Conservation (phyloP, 30 jellyfish, hydroid and myxozoan species). For the Cassiopea andromeda region DNA sequence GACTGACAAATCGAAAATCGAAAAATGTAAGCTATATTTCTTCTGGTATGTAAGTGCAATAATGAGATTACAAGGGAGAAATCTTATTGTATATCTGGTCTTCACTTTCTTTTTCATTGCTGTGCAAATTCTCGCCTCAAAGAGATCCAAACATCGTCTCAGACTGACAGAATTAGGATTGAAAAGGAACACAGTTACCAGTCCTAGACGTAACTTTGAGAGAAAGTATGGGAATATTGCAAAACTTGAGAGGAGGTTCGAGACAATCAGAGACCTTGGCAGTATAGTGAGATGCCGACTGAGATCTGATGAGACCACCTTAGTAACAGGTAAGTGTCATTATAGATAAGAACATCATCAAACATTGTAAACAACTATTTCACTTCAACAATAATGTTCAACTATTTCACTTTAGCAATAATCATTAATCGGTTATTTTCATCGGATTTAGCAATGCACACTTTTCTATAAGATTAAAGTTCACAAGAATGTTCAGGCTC, state of each 20-base stretch:
- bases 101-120: neutral
- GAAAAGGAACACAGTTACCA: constrained; percentile 7
- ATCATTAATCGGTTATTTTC: too few species aligned
- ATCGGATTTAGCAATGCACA: too few species aligned
- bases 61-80: neutral
- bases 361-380: neutral
- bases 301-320: constrained; percentile 41
- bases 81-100: neutral
- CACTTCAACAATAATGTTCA: too few species aligned
- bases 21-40: constrained; percentile 2
- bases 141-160: neutral
- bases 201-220: constrained; percentile 12
- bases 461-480: too few species aligned
- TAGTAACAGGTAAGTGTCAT: constrained; percentile 43
- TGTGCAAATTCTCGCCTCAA: neutral
- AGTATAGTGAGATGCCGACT: constrained; percentile 69
- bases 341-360: neutral
- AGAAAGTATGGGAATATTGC: constrained; percentile 31
- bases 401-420: too few species aligned
- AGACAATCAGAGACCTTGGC: constrained; percentile 78
- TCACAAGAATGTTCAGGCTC: too few species aligned
- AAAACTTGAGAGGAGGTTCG: constrained; percentile 66
- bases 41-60: neutral
- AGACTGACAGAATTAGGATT: neutral
- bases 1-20: neutral